These are phyloP conservation scores for Trimorus sp. DNA, from an alignment of 2,888 invertebrate genomes.

Conservation along the genomic window DNA sequence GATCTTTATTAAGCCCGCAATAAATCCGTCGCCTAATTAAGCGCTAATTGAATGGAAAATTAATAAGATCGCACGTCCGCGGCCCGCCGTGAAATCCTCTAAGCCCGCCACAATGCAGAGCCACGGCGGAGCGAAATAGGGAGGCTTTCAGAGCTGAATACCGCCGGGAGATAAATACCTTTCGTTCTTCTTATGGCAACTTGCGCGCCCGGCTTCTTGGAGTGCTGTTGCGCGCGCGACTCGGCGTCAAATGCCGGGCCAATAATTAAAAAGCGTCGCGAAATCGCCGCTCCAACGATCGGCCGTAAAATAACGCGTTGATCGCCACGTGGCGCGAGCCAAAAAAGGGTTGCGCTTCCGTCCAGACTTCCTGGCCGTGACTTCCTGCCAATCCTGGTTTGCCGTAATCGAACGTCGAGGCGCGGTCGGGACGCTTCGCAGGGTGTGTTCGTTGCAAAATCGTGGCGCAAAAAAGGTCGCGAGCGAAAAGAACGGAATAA, in stretches of 20 bases:
- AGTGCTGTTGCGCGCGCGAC: not conserved
- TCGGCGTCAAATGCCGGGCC: slow-evolving; percentile 8
- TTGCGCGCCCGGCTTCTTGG: not conserved
- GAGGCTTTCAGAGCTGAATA: slow-evolving; percentile 63
- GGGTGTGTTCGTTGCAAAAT: slow-evolving; percentile 6
- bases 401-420: not conserved
- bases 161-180: slow-evolving; percentile 64
- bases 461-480: slow-evolving; percentile 4
- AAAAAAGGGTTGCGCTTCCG: slow-evolving; percentile 53
- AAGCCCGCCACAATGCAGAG: slow-evolving; percentile 72
- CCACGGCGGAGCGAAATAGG: slow-evolving; percentile 65
- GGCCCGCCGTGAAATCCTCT: slow-evolving; percentile 71
- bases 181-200: slow-evolving; percentile 61
- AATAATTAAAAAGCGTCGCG: slow-evolving; percentile 7
- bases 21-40: slow-evolving; percentile 72
- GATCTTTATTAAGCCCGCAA: slow-evolving; percentile 63
- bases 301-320: slow-evolving; percentile 50
- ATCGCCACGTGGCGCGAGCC: slow-evolving; percentile 59
- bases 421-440: not conserved
- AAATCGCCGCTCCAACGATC: not conserved
- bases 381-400: slow-evolving; percentile 48
- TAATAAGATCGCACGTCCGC: slow-evolving; percentile 74
- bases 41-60: slow-evolving; percentile 77
- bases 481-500: slow-evolving; percentile 23
- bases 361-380: slow-evolving; percentile 56